Percentiles rank a stretch among this genome's conserved stretches.
These are phyloP conservation scores for Clupea harengus DNA, from an alignment of 2,113 vertebrate species.

Conservation along the genomic window DNA sequence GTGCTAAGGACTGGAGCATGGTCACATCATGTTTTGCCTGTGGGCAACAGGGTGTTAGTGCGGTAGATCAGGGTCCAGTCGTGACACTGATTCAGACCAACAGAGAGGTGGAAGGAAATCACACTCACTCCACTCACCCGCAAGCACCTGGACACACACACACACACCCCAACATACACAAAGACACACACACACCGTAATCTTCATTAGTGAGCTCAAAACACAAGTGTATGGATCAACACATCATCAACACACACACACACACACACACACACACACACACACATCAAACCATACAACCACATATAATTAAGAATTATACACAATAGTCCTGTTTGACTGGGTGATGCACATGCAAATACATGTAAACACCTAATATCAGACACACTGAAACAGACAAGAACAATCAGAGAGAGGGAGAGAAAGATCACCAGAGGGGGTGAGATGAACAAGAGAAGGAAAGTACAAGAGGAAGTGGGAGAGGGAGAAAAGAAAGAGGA, in stretches of 20 bases:
- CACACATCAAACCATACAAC: too few relatives aligned
- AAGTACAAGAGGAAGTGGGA: not conserved
- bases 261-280: constrained; percentile 7
- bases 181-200: not conserved
- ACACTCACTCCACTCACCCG: constrained; percentile 27
- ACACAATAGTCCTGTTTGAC: too few relatives aligned
- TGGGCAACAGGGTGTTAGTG: constrained; percentile 24
- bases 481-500: not conserved
- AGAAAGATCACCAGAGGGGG: not conserved
- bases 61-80: constrained; percentile 5
- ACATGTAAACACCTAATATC: too few relatives aligned
- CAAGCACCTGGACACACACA: constrained; percentile 31
- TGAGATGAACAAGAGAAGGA: not conserved
- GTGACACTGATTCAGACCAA: constrained; percentile 53
- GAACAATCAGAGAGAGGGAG: not conserved
- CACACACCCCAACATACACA: not conserved
- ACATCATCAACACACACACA: not conserved
- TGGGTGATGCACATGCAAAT: too few relatives aligned
- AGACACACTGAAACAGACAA: too few relatives aligned
- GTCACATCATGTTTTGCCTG: constrained; percentile 44
- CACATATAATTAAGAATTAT: too few relatives aligned
- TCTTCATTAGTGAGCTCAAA: not conserved
- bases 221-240: not conserved
- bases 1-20: constrained; percentile 24
- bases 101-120: constrained; percentile 39